Percentiles rank a stretch among this genome's conserved stretches.
phyloP scores from a whole-genome alignment of 1,140 invertebrate genomes.

The Pseudomyrmex flavicornis region DNA sequence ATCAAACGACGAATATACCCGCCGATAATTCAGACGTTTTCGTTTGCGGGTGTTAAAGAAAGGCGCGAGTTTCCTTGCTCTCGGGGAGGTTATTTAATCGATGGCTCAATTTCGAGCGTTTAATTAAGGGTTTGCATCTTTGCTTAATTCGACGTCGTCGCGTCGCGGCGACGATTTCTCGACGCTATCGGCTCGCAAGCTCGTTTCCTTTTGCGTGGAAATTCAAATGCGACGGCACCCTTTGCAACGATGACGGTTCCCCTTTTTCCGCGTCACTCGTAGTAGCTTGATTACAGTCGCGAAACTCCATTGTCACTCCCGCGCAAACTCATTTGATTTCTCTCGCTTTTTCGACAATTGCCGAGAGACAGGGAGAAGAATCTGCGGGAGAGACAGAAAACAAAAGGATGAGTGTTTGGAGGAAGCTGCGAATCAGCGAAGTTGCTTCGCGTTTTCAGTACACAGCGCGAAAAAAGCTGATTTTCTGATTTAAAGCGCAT shows the following conservation, averaged over 20 bases:
- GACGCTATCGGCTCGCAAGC: conserved; percentile 47
- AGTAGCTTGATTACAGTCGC: conserved; percentile 68
- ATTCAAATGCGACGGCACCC: conserved; percentile 69
- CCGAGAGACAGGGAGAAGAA: conserved; percentile 27
- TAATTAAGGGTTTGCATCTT: conserved; percentile 58
- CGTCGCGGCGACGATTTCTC: conserved; percentile 49
- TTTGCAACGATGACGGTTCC: conserved; percentile 18
- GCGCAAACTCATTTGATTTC: conserved; percentile 72
- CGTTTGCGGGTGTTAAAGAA: conserved; percentile 11
- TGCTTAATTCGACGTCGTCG: conserved; percentile 55
- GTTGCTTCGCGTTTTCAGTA: neutral
- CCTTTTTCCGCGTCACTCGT: conserved; percentile 55
- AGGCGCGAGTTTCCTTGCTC: conserved; percentile 7
- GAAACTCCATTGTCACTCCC: conserved; percentile 66
- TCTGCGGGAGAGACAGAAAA: neutral
- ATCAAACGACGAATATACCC: neutral
- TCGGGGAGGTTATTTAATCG: conserved; percentile 35
- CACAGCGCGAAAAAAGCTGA: neutral
- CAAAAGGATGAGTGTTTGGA: conserved; percentile 22
- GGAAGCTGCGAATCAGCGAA: conserved; percentile 6
- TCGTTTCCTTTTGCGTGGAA: conserved; percentile 72
- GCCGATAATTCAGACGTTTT: conserved; percentile 36
- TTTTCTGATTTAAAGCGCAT: neutral
- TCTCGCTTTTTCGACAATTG: conserved; percentile 65
- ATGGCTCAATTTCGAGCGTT: conserved; percentile 56